Conservation (phyloP, 2,797 vertebrate species). For the Atherinosoma microstoma region DNA sequence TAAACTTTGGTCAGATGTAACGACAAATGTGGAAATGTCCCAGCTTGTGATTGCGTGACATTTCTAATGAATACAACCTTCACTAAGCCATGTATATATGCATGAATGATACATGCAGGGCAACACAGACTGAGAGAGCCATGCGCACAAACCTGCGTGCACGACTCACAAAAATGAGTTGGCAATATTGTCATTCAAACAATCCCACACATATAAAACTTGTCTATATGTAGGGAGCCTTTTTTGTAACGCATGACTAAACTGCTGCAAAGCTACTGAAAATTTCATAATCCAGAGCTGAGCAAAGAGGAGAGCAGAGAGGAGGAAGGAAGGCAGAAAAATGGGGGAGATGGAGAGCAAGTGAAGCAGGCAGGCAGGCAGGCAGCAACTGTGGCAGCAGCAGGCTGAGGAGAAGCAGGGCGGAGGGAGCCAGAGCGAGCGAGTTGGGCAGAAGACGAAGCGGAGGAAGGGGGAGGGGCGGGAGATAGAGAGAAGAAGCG, state of each 20-base stretch:
- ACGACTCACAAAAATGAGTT: conserved; percentile 16
- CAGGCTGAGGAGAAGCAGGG: conserved; percentile 66
- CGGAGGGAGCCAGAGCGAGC: conserved; percentile 47
- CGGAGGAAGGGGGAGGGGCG: conserved; percentile 32
- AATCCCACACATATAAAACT: conserved; percentile 29
- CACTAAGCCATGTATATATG: conserved; percentile 14
- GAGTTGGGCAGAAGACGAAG: conserved; percentile 51
- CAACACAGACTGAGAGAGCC: conserved; percentile 14
- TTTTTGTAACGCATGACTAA: conserved; percentile 78
- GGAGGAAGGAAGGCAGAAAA: conserved; percentile 44
- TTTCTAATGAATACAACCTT: conserved; percentile 41
- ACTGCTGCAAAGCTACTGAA: conserved; percentile 85
- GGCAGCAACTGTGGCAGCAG: conserved; percentile 72
- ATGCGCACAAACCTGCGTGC: conserved; percentile 31
- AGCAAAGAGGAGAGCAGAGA: conserved; percentile 52
- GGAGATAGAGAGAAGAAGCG: conserved; percentile 23
- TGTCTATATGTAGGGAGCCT: conserved; percentile 53
- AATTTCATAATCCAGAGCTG: conserved; percentile 81
- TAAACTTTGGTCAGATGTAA: conserved; percentile 23
- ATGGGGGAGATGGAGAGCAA: conserved; percentile 53
- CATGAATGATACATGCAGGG: conserved; percentile 17
- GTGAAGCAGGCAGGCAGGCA: conserved; percentile 57
- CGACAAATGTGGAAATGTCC: conserved; percentile 41
- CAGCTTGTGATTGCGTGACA: conserved; percentile 41
- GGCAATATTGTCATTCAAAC: conserved; percentile 12